Evolutionary conservation across 2,888 invertebrate genomes (phyloP), one percentile per base, ranked within the genome.

Genomic region (Ptychoptera albimana): DNA sequence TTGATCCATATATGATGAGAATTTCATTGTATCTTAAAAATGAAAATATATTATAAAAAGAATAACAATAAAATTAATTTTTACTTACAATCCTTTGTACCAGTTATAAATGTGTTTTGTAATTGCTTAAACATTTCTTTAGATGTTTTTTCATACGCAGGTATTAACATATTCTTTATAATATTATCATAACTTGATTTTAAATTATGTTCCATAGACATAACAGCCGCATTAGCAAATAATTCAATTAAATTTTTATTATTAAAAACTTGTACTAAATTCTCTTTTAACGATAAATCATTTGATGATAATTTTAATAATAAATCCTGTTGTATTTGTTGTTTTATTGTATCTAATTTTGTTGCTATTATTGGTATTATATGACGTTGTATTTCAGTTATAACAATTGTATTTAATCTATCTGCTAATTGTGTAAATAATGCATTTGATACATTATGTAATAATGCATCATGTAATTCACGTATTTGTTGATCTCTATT

Each of bases 101-200:
- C 96, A 50, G 74, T 74, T 43, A 82, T 77, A 66, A 94, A 96
- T 13, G 83, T 77, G 42, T 85, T 82, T 60, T 91, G 89, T 45
- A 96, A 73, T 65, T 96, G 93, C 39, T 78, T 73, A 60, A 93
- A 91, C 74, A 96, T 82, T 57, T 78, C 78, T 55, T 81, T 79
- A 53, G 85, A 85, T 45, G 86, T 78, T 59, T 81, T 81, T 61
- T 94, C 92, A 72, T 91, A 84, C 31, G 81, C 77, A 3, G 94
- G 93, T 55, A 92, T 70, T 39, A 91, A 70, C 50, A 78, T 74
- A 50, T 77, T 78, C 38, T 76, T 71, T 58, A 92, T 78, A 23
- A 83, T 75, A 44, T 86, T 82, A 50, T 80, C 78, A 60, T 89
- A 86, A 11, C 82, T 77, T 12, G 75, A 72, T 53, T 86, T 82